A percentile compares a stretch with the other conserved stretches of the same genome.
Evolutionary conservation across 2,888 invertebrate species (phyloP).

Genomic region (Lampropteryx suffumata): DNA sequence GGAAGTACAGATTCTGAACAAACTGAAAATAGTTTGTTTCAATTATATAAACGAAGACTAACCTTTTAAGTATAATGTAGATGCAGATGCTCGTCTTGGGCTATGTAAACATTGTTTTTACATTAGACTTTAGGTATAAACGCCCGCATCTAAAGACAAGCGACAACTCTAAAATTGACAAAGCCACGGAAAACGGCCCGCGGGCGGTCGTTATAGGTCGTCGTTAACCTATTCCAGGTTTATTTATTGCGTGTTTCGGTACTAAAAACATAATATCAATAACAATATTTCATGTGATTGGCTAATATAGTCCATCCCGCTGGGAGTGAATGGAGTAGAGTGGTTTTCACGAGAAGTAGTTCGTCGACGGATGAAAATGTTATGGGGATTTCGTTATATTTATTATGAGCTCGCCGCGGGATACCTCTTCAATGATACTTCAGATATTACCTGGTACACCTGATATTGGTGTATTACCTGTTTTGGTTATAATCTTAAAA

Average conservation of each 20-base stretch:
- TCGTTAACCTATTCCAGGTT: conserved; percentile 17
- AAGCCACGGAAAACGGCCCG: background rate
- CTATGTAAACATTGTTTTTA: no score
- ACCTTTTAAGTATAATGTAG: no score
- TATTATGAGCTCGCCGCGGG: conserved; percentile 15
- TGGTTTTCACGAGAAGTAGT: conserved; percentile 24
- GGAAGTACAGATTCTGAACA: no score
- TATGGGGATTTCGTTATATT: conserved; percentile 24
- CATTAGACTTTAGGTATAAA: no score
- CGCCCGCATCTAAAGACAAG: no score
- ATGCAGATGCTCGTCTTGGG: no score
- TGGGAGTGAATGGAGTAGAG: conserved; percentile 29
- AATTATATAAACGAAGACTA: no score
- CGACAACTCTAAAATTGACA: no score
- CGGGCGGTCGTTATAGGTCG: conserved; percentile 19
- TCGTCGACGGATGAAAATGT: conserved; percentile 9
- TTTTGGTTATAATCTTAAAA: no score
- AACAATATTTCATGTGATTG: conserved; percentile 35
- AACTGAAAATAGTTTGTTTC: no score
- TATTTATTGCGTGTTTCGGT: conserved; percentile 31
- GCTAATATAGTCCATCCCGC: conserved; percentile 28
- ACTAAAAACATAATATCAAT: conserved; percentile 35
- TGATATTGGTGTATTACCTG: no score
- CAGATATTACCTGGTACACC: no score
- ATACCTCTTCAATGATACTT: background rate